Evolutionary conservation across 2,113 vertebrate species (phyloP).

Genomic region (Dermatemys mawii): DNA sequence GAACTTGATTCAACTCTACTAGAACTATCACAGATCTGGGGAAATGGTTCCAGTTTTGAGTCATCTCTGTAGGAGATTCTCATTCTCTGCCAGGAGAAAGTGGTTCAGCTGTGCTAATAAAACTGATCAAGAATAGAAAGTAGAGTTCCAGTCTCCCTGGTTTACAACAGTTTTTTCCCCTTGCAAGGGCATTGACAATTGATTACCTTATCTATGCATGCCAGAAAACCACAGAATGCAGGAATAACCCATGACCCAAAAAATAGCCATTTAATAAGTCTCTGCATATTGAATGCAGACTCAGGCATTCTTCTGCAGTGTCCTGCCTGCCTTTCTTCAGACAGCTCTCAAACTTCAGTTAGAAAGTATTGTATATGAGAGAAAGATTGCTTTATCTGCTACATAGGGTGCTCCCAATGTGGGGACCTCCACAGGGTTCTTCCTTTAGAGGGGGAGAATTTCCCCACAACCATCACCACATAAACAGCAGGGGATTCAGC

Average conservation of each 20-base stretch:
- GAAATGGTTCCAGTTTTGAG: neutral
- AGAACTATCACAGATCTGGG: neutral
- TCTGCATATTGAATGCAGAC: slow-evolving; percentile 19
- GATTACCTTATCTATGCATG: slow-evolving; percentile 63
- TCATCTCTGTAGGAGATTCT: slow-evolving; percentile 24
- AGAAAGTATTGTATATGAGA: neutral
- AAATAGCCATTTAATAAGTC: slow-evolving; percentile 45
- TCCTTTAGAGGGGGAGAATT: neutral
- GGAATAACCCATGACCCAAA: slow-evolving; percentile 46
- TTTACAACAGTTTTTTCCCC: slow-evolving; percentile 55
- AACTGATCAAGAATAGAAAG: slow-evolving; percentile 53
- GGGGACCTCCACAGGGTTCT: neutral
- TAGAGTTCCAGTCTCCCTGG: slow-evolving; percentile 25
- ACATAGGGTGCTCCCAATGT: neutral
- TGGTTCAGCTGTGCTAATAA: slow-evolving; percentile 38
- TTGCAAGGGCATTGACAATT: slow-evolving; percentile 25
- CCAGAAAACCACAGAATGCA: slow-evolving; percentile 50
- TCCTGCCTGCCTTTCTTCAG: slow-evolving; percentile 41
- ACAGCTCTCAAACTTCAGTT: neutral
- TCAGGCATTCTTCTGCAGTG: no score
- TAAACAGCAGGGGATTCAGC: neutral
- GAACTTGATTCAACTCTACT: neutral
- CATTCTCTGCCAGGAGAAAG: slow-evolving; percentile 36
- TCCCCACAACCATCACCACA: neutral
- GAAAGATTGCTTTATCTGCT: neutral